Percentiles rank a stretch among this genome's conserved stretches.
These are phyloP conservation scores for Phyllotreta cruciferae DNA, from an alignment of 2,888 invertebrate species.

Conservation along the genomic window DNA sequence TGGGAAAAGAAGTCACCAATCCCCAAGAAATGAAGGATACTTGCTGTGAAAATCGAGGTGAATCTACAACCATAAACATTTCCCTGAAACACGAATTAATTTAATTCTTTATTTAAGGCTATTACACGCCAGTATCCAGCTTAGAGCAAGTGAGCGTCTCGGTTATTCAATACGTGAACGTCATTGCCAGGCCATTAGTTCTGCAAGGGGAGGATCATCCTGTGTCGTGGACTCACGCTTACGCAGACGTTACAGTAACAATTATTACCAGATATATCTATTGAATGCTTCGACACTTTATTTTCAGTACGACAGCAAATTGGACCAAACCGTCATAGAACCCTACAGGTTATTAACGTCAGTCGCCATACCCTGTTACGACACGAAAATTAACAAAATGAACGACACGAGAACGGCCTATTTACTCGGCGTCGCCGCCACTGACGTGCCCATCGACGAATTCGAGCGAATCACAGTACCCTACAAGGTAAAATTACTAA, in stretches of 20 bases:
- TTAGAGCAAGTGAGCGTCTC: slow-evolving; percentile 96
- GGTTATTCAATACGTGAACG: slow-evolving; percentile 94
- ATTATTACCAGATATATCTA: slow-evolving; percentile 9
- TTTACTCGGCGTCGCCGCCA: slow-evolving; percentile 93
- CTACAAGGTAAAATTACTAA: slow-evolving; percentile 69
- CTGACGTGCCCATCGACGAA: slow-evolving; percentile 92
- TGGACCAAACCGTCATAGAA: slow-evolving; percentile 53
- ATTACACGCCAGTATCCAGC: slow-evolving; percentile 91
- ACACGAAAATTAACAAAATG: slow-evolving; percentile 70
- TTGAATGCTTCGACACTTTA: slow-evolving; percentile 6
- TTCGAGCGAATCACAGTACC: slow-evolving; percentile 89
- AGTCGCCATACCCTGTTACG: slow-evolving; percentile 91
- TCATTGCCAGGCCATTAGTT: slow-evolving; percentile 86
- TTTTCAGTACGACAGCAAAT: slow-evolving; percentile 53
- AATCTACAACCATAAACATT: slow-evolving; percentile 21
- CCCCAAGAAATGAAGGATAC: slow-evolving; percentile 89
- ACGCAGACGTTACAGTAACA: slow-evolving; percentile 83
- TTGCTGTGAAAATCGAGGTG: slow-evolving; percentile 93
- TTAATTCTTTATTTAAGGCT: slow-evolving; percentile 66
- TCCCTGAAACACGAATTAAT: slow-evolving; percentile 1
- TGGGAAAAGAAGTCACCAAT: slow-evolving; percentile 93
- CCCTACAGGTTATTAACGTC: slow-evolving; percentile 83
- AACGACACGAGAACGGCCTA: slow-evolving; percentile 71
- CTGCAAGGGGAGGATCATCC: slow-evolving; percentile 77
- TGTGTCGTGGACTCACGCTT: slow-evolving; percentile 95